These are phyloP conservation scores for Takifugu rubripes DNA, from an alignment of 2,797 vertebrate species.

Conservation along the genomic window DNA sequence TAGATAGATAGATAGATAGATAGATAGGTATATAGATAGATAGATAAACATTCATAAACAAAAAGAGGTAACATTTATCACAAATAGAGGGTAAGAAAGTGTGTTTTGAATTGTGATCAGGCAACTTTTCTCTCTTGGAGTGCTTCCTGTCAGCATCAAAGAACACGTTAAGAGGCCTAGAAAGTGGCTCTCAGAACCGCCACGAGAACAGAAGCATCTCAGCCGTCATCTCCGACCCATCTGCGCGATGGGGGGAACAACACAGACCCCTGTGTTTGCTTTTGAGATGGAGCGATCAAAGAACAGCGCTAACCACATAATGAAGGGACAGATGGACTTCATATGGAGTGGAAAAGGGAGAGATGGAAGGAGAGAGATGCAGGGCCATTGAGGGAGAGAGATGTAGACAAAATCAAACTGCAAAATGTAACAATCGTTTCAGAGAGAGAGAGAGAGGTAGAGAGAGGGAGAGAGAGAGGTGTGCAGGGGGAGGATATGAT, in stretches of 20 bases:
- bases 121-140: conserved; percentile 57
- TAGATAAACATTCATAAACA: conserved; percentile 30
- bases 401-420: conserved; percentile 73
- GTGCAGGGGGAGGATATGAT: conserved; percentile 59
- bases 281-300: conserved; percentile 76
- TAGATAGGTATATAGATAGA: conserved; percentile 11
- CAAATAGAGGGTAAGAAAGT: conserved; percentile 10
- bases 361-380: conserved; percentile 21
- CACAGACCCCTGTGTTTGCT: conserved; percentile 73
- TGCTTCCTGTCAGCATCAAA: conserved; percentile 74
- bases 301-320: conserved; percentile 77
- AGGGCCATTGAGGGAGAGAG: conserved; percentile 18
- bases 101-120: conserved; percentile 58
- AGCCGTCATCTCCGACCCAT: conserved; percentile 66
- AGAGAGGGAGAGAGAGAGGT: conserved; percentile 30
- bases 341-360: conserved; percentile 51
- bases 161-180: conserved; percentile 61
- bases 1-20: conserved; percentile 10
- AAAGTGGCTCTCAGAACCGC: conserved; percentile 64
- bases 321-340: conserved; percentile 72
- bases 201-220: conserved; percentile 68
- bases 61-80: conserved; percentile 20
- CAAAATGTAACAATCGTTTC: conserved; percentile 75
- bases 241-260: conserved; percentile 63
- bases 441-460: conserved; percentile 17